Evolutionary conservation across 2,888 invertebrate genomes (phyloP), one percentile per base, ranked within the genome.

Genomic region (Ecliptopera silaceata): DNA sequence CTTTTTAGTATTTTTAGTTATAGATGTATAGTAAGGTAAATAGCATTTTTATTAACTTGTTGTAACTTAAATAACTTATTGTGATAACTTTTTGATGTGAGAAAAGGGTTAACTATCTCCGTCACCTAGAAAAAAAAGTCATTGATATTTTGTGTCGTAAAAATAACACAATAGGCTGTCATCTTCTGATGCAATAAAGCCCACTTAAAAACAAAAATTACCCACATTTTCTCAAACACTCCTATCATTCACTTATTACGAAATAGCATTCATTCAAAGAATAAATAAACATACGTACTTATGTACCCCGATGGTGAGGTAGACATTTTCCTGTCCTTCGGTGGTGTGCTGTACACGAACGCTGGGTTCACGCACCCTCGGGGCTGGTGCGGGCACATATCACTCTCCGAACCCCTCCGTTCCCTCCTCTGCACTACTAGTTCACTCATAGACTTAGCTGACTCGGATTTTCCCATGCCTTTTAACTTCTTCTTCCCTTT

Each of bases 291-390:
- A 79, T 86, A 89, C 91, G 78, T 91, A 92, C 91, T 91, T 62
- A 89, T 64, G 66, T 77, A 88, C 63, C 87, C 89, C 63, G 92
- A 80, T 32, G 90, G 89, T 48, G 91, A 89, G 62, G 86, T 69
- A 39, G 85, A 85, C 63, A 86, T 70, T 65, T 84, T 88, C 68
- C 90, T 79, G 50, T 92, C 91, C 65, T 92, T 92, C 0, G 91
- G 91, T 38, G 92, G 92, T 1, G 91, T 92, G 73, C 89, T 90
- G 77, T 91, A 90, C 39, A 91, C 89, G 67, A 92, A 92, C 10
- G 91, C 91, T 1, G 79, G 86, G 73, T 91, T 91, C 41, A 88
- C 85, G 55, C 84, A 86, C 18, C 91, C 90, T 6, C 82, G 79
- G 10, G 84, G 72, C 49, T 82, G 80, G 13, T 72, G 72, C 12